phyloP scores from a whole-genome alignment of 2,113 vertebrate species.

The Astur gentilis region DNA sequence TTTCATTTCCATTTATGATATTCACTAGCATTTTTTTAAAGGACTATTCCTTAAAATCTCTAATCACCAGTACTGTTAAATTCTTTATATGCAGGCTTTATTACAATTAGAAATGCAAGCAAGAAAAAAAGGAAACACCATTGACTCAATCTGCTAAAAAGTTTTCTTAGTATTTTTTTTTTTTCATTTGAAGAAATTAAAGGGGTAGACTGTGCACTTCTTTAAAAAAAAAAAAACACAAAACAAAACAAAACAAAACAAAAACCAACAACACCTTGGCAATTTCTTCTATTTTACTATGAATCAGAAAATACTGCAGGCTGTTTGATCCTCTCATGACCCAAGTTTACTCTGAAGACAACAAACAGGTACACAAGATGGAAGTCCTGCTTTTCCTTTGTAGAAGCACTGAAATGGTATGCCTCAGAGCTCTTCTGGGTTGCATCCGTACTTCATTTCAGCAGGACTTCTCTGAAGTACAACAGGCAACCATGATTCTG shows the following conservation, averaged over 20 bases:
- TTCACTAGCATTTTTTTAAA: conserved; percentile 20
- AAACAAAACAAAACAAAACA: too few species aligned
- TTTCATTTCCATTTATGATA: conserved; percentile 42
- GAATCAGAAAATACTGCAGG: background rate
- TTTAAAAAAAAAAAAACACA: background rate
- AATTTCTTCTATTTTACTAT: background rate
- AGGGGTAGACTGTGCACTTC: background rate
- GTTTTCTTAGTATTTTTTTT: background rate
- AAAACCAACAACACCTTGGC: background rate
- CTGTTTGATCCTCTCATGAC: background rate
- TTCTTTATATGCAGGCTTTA: background rate
- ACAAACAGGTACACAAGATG: background rate
- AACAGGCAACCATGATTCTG: background rate
- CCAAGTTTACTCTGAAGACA: background rate
- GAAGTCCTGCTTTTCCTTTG: background rate
- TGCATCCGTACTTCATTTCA: background rate
- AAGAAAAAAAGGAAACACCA: background rate
- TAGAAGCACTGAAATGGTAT: background rate
- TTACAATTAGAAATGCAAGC: background rate
- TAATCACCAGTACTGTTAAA: conserved; percentile 32
- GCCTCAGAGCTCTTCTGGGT: background rate
- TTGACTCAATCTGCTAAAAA: background rate
- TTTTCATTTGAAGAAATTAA: background rate
- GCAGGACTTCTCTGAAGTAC: background rate
- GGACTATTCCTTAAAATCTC: conserved; percentile 1